These are phyloP conservation scores for Entelurus aequoreus DNA, from an alignment of 2,113 vertebrate species.

Conservation along the genomic window DNA sequence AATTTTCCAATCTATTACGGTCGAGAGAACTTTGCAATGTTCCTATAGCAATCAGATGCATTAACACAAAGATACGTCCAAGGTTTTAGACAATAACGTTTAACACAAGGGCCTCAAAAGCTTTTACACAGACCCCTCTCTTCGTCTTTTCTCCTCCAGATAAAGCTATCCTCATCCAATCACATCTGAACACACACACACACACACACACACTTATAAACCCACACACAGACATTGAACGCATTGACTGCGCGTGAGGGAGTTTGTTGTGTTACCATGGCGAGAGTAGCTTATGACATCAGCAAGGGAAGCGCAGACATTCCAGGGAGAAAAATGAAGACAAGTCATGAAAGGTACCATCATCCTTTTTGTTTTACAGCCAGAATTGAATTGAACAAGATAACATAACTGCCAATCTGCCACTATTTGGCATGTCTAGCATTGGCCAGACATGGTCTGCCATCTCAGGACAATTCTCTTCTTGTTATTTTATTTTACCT, in stretches of 20 bases:
- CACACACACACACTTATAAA: background rate
- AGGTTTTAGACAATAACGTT: too few species aligned
- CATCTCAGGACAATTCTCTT: too few species aligned
- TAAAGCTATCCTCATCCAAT: slow-evolving; percentile 3
- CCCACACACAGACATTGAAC: slow-evolving; percentile 23
- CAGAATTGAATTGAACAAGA: too few species aligned
- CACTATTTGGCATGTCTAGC: too few species aligned
- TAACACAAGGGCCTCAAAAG: background rate
- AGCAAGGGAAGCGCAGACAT: slow-evolving; percentile 44
- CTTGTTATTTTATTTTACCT: too few species aligned
- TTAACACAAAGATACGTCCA: slow-evolving; percentile 7
- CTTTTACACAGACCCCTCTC: slow-evolving; percentile 12
- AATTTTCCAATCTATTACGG: slow-evolving; percentile 2
- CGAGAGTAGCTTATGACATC: slow-evolving; percentile 48
- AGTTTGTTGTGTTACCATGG: slow-evolving; percentile 63
- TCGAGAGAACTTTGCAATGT: slow-evolving; percentile 13
- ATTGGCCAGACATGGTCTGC: too few species aligned
- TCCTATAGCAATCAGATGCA: slow-evolving; percentile 26
- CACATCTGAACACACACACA: background rate
- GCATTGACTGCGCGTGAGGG: slow-evolving; percentile 18
- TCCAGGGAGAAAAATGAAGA: slow-evolving; percentile 23
- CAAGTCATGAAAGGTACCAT: slow-evolving; percentile 13
- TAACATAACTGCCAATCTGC: too few species aligned
- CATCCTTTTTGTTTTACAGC: background rate
- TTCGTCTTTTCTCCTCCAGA: slow-evolving; percentile 16